A percentile compares a stretch with the other conserved stretches of the same genome.
Conservation (phyloP, 2,888 invertebrate genomes). For the Sicus ferrugineus region DNA sequence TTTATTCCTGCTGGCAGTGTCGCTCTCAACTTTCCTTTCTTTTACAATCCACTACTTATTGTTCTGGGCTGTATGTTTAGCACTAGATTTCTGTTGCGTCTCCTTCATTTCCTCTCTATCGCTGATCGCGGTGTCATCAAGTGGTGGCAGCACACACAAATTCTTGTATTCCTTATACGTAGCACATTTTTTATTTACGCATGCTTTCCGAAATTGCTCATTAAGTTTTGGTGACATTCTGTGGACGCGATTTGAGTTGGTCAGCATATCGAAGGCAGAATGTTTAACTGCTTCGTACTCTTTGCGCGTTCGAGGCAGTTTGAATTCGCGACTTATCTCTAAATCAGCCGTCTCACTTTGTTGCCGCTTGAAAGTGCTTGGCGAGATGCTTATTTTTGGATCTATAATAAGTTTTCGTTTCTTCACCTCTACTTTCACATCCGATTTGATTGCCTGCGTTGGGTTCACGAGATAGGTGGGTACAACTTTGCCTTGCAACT, state of each 20-base stretch:
- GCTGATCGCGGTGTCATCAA: slow-evolving; percentile 34
- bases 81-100: neutral
- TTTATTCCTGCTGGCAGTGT: neutral
- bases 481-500: slow-evolving; percentile 11
- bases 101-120: too few species aligned
- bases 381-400: slow-evolving; percentile 43
- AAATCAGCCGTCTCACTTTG: slow-evolving; percentile 25
- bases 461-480: slow-evolving; percentile 42
- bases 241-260: slow-evolving; percentile 43
- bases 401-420: slow-evolving; percentile 53
- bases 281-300: slow-evolving; percentile 45
- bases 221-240: slow-evolving; percentile 40
- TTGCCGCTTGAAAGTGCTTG: slow-evolving; percentile 42
- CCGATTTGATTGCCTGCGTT: slow-evolving; percentile 42
- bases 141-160: slow-evolving; percentile 38
- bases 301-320: slow-evolving; percentile 45
- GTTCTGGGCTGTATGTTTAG: neutral
- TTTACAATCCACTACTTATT: neutral
- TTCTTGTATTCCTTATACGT: slow-evolving; percentile 44
- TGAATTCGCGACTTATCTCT: neutral
- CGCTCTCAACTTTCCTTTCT: neutral
- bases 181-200: slow-evolving; percentile 44
- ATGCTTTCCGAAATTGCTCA: slow-evolving; percentile 44
- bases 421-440: slow-evolving; percentile 44
- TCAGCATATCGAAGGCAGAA: slow-evolving; percentile 57